phyloP scores from a whole-genome alignment of 2,888 invertebrate genomes.

The Tyria jacobaeae region DNA sequence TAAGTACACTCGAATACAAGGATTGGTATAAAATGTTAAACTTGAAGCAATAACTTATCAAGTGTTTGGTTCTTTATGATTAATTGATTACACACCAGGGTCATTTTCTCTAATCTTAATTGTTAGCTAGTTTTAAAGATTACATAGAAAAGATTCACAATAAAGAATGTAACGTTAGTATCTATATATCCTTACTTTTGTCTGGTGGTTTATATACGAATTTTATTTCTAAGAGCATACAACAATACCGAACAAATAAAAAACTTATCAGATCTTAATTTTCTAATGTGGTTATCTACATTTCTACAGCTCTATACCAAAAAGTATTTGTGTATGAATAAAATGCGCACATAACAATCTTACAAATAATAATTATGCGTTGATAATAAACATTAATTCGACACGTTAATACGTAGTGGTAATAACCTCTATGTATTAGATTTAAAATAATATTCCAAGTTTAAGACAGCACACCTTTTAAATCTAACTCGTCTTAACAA shows the following conservation, averaged over 20 bases:
- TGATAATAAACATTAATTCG: constrained; percentile 62
- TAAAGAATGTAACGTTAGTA: constrained; percentile 40
- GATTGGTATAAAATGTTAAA: constrained; percentile 86
- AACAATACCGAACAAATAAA: constrained; percentile 36
- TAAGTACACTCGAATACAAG: constrained; percentile 86
- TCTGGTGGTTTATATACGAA: constrained; percentile 22
- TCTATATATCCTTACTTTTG: constrained; percentile 21
- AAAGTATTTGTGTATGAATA: constrained; percentile 57
- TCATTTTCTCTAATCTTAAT: constrained; percentile 57
- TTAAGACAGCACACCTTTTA: constrained; percentile 38
- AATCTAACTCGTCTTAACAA: too few species aligned
- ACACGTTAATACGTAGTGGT: constrained; percentile 55
- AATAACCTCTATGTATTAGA: constrained; percentile 57
- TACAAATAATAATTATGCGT: constrained; percentile 76
- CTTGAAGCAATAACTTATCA: constrained; percentile 79
- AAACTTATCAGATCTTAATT: constrained; percentile 34
- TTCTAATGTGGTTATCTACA: constrained; percentile 80
- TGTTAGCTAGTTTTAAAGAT: constrained; percentile 48
- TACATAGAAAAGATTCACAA: constrained; percentile 33
- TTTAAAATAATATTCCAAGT: constrained; percentile 47
- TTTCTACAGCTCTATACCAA: constrained; percentile 77
- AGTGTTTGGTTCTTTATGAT: constrained; percentile 80
- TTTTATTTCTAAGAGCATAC: constrained; percentile 33
- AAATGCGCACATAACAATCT: constrained; percentile 64
- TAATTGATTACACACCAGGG: constrained; percentile 71